These are phyloP conservation scores for Euproctis similis DNA, from an alignment of 2,888 invertebrate genomes.

Conservation along the genomic window DNA sequence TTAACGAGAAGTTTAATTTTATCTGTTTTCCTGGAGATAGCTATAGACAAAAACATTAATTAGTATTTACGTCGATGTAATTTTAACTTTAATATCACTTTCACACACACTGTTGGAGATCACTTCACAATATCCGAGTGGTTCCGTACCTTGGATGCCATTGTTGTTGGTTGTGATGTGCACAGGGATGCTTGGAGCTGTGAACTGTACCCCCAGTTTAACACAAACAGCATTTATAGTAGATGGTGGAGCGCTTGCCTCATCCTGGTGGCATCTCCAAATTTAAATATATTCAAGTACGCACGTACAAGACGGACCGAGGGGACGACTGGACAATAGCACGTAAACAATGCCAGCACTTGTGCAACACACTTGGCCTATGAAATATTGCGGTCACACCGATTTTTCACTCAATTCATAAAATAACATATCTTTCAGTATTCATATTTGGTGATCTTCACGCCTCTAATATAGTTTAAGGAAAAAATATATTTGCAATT, in stretches of 20 bases:
- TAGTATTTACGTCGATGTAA: too few species aligned
- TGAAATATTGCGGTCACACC: constrained; percentile 58
- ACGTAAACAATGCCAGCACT: constrained; percentile 62
- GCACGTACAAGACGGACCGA: constrained; percentile 61
- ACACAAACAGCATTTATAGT: constrained; percentile 61
- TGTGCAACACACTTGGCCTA: constrained; percentile 59
- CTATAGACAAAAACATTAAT: too few species aligned
- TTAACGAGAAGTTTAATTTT: too few species aligned
- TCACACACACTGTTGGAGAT: constrained; percentile 24
- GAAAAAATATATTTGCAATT: constrained; percentile 23
- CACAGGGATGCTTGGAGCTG: constrained; percentile 55
- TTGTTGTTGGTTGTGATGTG: constrained; percentile 49
- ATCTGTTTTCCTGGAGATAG: too few species aligned
- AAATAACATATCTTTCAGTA: constrained; percentile 38
- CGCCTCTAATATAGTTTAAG: constrained; percentile 25
- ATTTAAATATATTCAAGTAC: constrained; percentile 76
- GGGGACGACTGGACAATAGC: constrained; percentile 67
- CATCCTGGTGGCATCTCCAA: constrained; percentile 72
- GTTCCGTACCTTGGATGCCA: constrained; percentile 67
- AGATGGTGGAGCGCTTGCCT: constrained; percentile 49
- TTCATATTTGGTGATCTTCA: constrained; percentile 32
- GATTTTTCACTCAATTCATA: constrained; percentile 41
- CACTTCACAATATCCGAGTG: constrained; percentile 36
- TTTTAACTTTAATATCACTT: constrained; percentile 17
- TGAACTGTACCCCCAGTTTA: constrained; percentile 59